phyloP scores from a whole-genome alignment of 2,113 vertebrate species.

The Fukomys damarensis region DNA sequence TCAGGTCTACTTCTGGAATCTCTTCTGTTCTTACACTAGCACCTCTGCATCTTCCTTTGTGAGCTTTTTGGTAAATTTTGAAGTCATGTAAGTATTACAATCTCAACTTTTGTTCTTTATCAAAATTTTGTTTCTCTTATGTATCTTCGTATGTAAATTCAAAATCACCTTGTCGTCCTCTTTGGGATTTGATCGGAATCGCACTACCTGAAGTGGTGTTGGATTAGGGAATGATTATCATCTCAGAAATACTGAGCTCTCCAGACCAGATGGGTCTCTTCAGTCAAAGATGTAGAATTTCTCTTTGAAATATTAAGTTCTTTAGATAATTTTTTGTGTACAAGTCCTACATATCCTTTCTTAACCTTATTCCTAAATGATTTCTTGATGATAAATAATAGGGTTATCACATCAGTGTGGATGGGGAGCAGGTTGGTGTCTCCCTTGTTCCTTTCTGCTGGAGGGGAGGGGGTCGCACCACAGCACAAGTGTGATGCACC shows the following conservation, averaged over 20 bases:
- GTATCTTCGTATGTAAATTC: neutral
- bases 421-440: neutral
- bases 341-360: neutral
- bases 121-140: neutral
- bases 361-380: neutral
- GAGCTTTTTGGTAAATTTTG: neutral
- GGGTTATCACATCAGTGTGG: neutral
- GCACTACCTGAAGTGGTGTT: neutral
- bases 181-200: conserved; percentile 11
- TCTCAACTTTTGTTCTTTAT: neutral
- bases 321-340: neutral
- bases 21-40: neutral
- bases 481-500: neutral
- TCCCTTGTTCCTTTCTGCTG: neutral
- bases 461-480: neutral
- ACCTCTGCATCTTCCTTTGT: neutral
- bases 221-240: neutral
- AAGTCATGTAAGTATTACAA: neutral
- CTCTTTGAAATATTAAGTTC: neutral
- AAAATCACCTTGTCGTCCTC: neutral
- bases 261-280: neutral
- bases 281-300: neutral
- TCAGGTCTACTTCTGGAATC: neutral
- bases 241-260: neutral
- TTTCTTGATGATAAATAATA: neutral